Evolutionary conservation across 2,113 vertebrate genomes (phyloP).

Genomic region (Gymnobelideus leadbeateri): DNA sequence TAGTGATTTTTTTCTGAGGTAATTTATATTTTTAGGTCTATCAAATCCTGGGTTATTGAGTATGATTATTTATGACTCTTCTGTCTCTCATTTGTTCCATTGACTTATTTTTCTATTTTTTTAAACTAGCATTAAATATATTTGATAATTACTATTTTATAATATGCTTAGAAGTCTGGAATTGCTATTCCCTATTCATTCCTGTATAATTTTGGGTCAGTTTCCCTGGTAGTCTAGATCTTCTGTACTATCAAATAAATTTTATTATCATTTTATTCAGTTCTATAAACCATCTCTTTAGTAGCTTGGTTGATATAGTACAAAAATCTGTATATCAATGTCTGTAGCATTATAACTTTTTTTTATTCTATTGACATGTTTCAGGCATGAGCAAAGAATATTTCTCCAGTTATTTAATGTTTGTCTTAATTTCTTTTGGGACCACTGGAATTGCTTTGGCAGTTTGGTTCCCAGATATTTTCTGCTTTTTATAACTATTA

Average conservation of each 20-base stretch:
- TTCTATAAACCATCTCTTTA: neutral
- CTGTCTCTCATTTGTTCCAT: neutral
- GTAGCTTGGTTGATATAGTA: neutral
- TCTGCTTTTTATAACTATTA: neutral
- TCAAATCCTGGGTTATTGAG: neutral
- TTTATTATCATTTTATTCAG: neutral
- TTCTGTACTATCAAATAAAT: neutral
- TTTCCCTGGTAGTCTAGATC: neutral
- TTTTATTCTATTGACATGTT: neutral
- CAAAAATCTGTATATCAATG: too few species aligned
- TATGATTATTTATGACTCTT: neutral
- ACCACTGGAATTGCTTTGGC: neutral
- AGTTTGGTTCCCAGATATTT: neutral
- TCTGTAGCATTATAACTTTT: neutral
- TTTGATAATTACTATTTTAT: neutral
- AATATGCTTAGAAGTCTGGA: neutral
- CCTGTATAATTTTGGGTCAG: neutral
- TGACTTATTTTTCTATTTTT: neutral
- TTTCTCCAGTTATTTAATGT: neutral
- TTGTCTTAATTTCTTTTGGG: neutral
- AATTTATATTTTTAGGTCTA: too few species aligned
- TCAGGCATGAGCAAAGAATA: neutral
- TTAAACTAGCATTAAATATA: neutral
- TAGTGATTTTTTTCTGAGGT: too few species aligned
- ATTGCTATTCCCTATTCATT: neutral